Evolutionary conservation across 2,797 vertebrate species (phyloP).

Genomic region (Melanotaenia parkinsoni): DNA sequence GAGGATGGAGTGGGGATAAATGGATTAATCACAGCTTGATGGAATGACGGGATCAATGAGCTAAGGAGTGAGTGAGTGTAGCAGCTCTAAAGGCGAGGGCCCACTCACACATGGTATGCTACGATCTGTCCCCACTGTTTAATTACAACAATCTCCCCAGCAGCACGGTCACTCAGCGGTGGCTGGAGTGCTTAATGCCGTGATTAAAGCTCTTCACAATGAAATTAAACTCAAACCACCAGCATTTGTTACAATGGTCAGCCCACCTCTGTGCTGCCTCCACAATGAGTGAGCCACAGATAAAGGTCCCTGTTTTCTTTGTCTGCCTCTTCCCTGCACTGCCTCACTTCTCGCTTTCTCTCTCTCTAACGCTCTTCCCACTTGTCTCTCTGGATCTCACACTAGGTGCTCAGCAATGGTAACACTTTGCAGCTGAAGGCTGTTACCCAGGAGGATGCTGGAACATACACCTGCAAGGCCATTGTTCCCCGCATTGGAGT

Average conservation of each 20-base stretch:
- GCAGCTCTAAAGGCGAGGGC: conserved; percentile 70
- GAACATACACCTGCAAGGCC: conserved; percentile 91
- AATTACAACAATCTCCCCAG: conserved; percentile 80
- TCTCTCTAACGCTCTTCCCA: conserved; percentile 46
- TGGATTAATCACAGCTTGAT: conserved; percentile 87
- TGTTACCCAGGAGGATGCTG: conserved; percentile 89
- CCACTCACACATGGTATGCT: conserved; percentile 62
- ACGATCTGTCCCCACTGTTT: conserved; percentile 74
- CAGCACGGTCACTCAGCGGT: conserved; percentile 73
- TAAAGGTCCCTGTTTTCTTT: conserved; percentile 52
- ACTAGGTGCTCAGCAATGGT: conserved; percentile 90
- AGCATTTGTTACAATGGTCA: conserved; percentile 69
- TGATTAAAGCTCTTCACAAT: conserved; percentile 80
- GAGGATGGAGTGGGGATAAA: conserved; percentile 73
- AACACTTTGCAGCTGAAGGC: conserved; percentile 88
- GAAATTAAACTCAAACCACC: conserved; percentile 76
- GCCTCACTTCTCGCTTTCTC: conserved; percentile 20
- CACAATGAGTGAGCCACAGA: conserved; percentile 49
- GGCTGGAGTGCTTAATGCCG: conserved; percentile 77
- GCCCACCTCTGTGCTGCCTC: conserved; percentile 67
- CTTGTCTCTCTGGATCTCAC: conserved; percentile 60
- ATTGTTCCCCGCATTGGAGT: conserved; percentile 89
- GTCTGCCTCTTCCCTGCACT: conserved; percentile 36
- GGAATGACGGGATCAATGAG: conserved; percentile 82
- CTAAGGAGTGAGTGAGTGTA: conserved; percentile 78